Evolutionary conservation across 1,140 invertebrate genomes (phyloP).

Genomic region (Diorhabda elongata): DNA sequence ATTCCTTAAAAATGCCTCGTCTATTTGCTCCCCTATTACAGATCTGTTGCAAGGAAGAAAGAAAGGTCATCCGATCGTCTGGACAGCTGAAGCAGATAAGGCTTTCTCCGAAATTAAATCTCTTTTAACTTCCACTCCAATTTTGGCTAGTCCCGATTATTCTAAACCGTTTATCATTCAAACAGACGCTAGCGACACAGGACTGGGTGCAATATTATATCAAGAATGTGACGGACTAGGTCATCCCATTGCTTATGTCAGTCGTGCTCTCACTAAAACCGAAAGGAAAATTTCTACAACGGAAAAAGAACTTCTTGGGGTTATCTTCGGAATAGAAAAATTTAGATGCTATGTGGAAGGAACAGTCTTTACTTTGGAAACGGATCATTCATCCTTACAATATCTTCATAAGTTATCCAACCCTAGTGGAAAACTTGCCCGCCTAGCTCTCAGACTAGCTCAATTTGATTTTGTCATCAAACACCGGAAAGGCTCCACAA

Average conservation of each 20-base stretch:
- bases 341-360: too few species aligned
- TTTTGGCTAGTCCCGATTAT: slow-evolving; percentile 23
- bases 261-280: slow-evolving; percentile 36
- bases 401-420: too few species aligned
- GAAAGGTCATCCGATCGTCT: slow-evolving; percentile 6
- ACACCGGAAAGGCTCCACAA: too few species aligned
- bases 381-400: too few species aligned
- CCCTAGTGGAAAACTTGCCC: too few species aligned
- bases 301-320: slow-evolving; percentile 50
- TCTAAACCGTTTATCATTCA: slow-evolving; percentile 17
- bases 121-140: slow-evolving; percentile 8
- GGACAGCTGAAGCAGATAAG: slow-evolving; percentile 7
- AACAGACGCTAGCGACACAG: slow-evolving; percentile 32
- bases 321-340: slow-evolving; percentile 48
- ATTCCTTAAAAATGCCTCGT: slow-evolving; percentile 16
- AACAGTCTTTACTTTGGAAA: too few species aligned
- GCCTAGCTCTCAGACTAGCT: too few species aligned
- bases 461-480: too few species aligned
- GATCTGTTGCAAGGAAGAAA: slow-evolving; percentile 32
- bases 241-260: slow-evolving; percentile 33
- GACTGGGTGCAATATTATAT: slow-evolving; percentile 30
- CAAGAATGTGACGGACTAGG: slow-evolving; percentile 28
- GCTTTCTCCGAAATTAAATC: slow-evolving; percentile 9
- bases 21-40: slow-evolving; percentile 23
- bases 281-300: slow-evolving; percentile 48